Percentiles rank a stretch among this genome's conserved stretches.
Evolutionary conservation across 1,140 invertebrate genomes (phyloP).

Genomic region (Magallana ariakensis): DNA sequence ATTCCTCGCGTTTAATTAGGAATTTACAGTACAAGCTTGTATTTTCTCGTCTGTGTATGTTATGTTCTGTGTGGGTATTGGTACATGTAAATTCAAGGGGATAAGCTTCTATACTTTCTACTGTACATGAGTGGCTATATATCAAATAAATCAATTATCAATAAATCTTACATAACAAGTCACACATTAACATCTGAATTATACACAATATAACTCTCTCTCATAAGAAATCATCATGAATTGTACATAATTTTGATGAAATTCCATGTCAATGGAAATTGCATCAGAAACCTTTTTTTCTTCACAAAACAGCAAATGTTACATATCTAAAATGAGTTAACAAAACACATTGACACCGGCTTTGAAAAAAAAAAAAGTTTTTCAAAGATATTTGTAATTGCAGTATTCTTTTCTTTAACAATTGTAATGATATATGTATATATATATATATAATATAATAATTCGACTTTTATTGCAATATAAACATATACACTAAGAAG

Average conservation of each 20-base stretch:
- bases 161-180: not conserved
- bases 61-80: no score
- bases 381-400: constrained; percentile 16
- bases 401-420: constrained; percentile 1
- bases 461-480: not conserved
- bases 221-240: not conserved
- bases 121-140: not conserved
- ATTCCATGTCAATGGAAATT: not conserved
- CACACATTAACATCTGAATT: not conserved
- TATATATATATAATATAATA: not conserved
- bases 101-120: not conserved
- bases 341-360: not conserved
- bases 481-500: constrained; percentile 3
- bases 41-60: not conserved
- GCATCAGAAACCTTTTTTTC: not conserved
- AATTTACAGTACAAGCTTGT: no score
- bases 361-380: constrained; percentile 33
- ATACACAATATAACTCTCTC: not conserved
- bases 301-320: not conserved
- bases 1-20: no score
- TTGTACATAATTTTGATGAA: not conserved
- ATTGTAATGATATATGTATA: not conserved
- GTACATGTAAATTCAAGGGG: not conserved
- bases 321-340: not conserved
- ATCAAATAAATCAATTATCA: not conserved